These are phyloP conservation scores for Chrysolina americana DNA, from an alignment of 2,888 invertebrate species.

Conservation along the genomic window DNA sequence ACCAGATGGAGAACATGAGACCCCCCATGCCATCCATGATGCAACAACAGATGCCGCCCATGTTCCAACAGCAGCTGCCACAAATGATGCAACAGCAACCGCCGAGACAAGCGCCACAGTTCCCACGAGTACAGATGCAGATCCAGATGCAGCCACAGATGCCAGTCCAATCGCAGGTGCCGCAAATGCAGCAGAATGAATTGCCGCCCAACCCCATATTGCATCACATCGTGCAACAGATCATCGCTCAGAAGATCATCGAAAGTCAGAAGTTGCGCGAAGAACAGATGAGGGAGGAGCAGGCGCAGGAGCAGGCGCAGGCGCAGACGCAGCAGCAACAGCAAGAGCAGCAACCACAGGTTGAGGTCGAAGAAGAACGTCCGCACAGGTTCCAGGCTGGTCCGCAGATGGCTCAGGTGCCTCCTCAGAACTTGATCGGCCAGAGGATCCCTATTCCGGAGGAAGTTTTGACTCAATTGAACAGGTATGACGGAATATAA, in stretches of 20 bases:
- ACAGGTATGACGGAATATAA: conserved; percentile 59
- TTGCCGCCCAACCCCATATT: conserved; percentile 68
- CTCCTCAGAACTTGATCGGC: conserved; percentile 37
- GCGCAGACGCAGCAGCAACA: conserved; percentile 53
- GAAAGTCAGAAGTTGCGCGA: conserved; percentile 64
- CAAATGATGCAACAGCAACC: conserved; percentile 47
- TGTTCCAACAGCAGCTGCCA: conserved; percentile 51
- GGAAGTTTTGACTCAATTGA: conserved; percentile 68
- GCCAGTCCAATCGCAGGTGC: conserved; percentile 49
- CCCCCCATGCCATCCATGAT: conserved; percentile 66
- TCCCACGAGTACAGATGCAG: conserved; percentile 36
- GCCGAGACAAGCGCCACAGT: conserved; percentile 33
- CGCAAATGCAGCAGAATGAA: conserved; percentile 64
- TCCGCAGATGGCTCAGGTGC: conserved; percentile 32
- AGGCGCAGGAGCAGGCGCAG: conserved; percentile 59
- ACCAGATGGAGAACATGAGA: conserved; percentile 68
- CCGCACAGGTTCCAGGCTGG: conserved; percentile 36
- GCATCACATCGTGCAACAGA: conserved; percentile 69
- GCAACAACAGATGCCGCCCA: conserved; percentile 56
- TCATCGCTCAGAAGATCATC: conserved; percentile 67
- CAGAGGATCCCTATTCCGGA: conserved; percentile 70
- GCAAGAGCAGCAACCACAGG: conserved; percentile 48
- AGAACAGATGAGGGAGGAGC: conserved; percentile 59
- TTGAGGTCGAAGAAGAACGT: conserved; percentile 49
- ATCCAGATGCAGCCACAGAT: conserved; percentile 53